A percentile compares a stretch with the other conserved stretches of the same genome.
These are phyloP conservation scores for Anoncus sp. DNA, from an alignment of 2,888 invertebrate species.

Conservation along the genomic window DNA sequence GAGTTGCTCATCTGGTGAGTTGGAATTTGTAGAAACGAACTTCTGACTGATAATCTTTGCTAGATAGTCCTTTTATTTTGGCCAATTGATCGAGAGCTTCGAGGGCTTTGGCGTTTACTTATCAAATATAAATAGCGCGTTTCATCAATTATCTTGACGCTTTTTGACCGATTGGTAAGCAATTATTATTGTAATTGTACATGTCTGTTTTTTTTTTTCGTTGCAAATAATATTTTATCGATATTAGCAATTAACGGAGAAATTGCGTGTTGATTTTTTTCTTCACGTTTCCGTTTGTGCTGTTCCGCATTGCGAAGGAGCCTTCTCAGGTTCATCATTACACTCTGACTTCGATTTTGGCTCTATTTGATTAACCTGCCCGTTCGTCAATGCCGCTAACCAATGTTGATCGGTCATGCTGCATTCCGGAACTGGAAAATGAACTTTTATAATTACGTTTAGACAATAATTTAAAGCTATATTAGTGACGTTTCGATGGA, in stretches of 20 bases:
- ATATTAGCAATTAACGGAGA: too few species aligned
- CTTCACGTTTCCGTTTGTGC: conserved; percentile 36
- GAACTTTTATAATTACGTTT: too few species aligned
- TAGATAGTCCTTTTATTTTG: neutral
- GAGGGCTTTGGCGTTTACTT: neutral
- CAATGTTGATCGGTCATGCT: conserved; percentile 56
- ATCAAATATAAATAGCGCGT: neutral
- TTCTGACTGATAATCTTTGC: neutral
- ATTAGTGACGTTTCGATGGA: too few species aligned
- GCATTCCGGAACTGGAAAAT: conserved; percentile 49
- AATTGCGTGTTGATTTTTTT: neutral
- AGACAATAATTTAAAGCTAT: too few species aligned
- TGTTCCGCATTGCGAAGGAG: conserved; percentile 23
- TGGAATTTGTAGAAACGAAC: too few species aligned
- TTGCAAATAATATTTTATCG: neutral
- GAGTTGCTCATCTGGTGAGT: too few species aligned
- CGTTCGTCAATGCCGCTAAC: conserved; percentile 57
- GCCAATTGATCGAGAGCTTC: neutral
- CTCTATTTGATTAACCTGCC: conserved; percentile 39
- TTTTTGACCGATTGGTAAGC: neutral
- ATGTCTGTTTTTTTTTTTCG: neutral
- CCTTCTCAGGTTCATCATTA: conserved; percentile 18
- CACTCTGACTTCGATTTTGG: conserved; percentile 43
- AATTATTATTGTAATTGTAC: conserved; percentile 11
- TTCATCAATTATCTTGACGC: neutral